Evolutionary conservation across 2,888 invertebrate species (phyloP).

Genomic region (Drosophila flavopinicola): DNA sequence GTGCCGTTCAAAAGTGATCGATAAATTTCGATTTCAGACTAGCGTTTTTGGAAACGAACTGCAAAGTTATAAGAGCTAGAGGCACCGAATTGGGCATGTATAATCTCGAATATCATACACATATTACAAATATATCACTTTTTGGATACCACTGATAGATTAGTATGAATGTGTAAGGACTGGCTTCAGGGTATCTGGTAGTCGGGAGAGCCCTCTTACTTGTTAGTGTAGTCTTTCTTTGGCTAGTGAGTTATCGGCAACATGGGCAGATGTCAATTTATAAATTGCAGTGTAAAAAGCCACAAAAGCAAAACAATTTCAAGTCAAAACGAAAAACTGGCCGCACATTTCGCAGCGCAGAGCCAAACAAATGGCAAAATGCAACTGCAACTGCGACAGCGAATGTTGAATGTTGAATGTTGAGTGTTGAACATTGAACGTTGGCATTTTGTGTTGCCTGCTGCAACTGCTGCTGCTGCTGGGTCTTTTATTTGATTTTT

Average conservation of each 20-base stretch:
- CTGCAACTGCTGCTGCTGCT: not conserved
- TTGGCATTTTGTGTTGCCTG: slow-evolving; percentile 43
- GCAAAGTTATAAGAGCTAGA: too few species aligned
- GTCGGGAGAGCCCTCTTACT: too few species aligned
- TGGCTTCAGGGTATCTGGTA: too few species aligned
- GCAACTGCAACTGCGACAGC: slow-evolving; percentile 23
- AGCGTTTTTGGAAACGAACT: too few species aligned
- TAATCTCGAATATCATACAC: too few species aligned
- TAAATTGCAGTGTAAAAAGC: slow-evolving; percentile 15
- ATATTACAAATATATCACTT: too few species aligned
- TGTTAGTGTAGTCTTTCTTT: too few species aligned
- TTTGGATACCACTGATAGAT: too few species aligned
- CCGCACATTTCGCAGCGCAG: slow-evolving; percentile 36
- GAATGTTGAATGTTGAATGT: not conserved
- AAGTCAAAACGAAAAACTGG: slow-evolving; percentile 49
- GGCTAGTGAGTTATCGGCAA: not conserved
- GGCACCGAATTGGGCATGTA: too few species aligned
- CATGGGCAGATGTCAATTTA: slow-evolving; percentile 3
- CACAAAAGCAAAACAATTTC: slow-evolving; percentile 46
- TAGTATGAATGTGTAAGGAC: too few species aligned
- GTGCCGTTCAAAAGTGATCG: too few species aligned
- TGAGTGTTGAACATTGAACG: not conserved
- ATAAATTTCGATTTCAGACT: too few species aligned
- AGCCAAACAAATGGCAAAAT: slow-evolving; percentile 49
- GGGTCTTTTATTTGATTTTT: slow-evolving; percentile 40